Base-by-base conservation (phyloP, 2,888 invertebrate species). In the Phengaris arion region DNA sequence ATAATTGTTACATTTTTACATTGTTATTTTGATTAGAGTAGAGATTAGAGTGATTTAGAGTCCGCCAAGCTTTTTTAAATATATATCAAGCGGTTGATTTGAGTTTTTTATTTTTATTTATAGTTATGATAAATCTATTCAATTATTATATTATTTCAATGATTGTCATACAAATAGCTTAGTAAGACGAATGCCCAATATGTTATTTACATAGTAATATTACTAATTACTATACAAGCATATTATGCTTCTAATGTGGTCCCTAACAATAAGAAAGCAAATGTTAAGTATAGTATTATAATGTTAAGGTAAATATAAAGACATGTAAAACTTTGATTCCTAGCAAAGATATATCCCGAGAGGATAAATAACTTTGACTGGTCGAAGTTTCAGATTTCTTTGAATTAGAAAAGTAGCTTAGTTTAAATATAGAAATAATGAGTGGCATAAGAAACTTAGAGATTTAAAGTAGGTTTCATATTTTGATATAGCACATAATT, bases 11-110 rank as follows among this genome's bases (percentile, higher is more conserved):
- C 48, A 69, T 68, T 45, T 68, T 13, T 69, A 69, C n/a, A 48
- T 69, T 69, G 69, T 69, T 69, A 69, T n/a, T 48, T 48, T 48
- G 9, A 48, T 69, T 48, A 48, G n/a, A 46, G n/a, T n/a, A n/a
- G n/a, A n/a, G n/a, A 45, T 12, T 22, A 64, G 35, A 64, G 35
- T 64, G 8, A 64, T 64, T 64, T 64, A 64, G 59, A 57, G 57
- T 8, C 68, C 68, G 48, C 48, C 6, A 6, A 64, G 35, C 13
- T 35, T 64, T 64, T 64, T 64, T 22, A 12, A 45, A 45, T 64
- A 12, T 64, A 12, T 52, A 52, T 9, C 12, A 35, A 69, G 69
- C 0, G 46, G 46, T 68, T 68, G n/a, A 69, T 48, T 48, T 48
- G 13, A 48, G n/a, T n/a, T 69, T 15, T 48, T 48, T 8, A 48